phyloP scores from a whole-genome alignment of 2,888 invertebrate species.

The Conomelus anceps region DNA sequence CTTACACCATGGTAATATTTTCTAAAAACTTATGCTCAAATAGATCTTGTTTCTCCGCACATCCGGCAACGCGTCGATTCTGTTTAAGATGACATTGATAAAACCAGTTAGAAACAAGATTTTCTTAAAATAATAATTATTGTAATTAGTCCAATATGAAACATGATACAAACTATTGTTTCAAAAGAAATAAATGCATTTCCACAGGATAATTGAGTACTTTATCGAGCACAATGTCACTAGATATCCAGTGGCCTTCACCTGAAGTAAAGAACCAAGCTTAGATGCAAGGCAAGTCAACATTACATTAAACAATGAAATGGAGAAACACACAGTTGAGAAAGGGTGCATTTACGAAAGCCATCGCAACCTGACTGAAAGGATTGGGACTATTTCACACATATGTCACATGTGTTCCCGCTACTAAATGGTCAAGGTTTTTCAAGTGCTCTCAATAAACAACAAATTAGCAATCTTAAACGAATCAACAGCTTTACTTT shows the following conservation, averaged over 20 bases:
- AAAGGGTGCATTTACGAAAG: constrained; percentile 11
- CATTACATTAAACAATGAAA: background rate
- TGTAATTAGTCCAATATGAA: background rate
- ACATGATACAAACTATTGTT: background rate
- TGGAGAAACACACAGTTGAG: constrained; percentile 14
- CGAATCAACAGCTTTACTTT: background rate
- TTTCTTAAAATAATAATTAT: background rate
- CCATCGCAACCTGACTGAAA: no score
- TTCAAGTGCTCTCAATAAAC: background rate
- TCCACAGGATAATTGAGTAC: background rate
- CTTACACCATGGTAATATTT: no score
- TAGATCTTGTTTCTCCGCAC: background rate
- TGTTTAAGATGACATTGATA: background rate
- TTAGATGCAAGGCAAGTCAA: background rate
- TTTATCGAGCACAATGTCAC: background rate
- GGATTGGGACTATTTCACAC: background rate
- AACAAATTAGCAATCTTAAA: background rate
- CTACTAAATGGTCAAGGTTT: background rate
- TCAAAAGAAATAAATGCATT: background rate
- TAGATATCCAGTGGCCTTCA: background rate
- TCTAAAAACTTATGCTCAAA: background rate
- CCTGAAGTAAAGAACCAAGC: background rate
- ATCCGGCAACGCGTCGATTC: background rate
- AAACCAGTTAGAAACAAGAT: background rate
- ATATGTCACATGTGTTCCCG: background rate